Percentiles rank a stretch among this genome's conserved stretches.
These are phyloP conservation scores for Pammene fasciana DNA, from an alignment of 2,888 invertebrate species.

Conservation along the genomic window DNA sequence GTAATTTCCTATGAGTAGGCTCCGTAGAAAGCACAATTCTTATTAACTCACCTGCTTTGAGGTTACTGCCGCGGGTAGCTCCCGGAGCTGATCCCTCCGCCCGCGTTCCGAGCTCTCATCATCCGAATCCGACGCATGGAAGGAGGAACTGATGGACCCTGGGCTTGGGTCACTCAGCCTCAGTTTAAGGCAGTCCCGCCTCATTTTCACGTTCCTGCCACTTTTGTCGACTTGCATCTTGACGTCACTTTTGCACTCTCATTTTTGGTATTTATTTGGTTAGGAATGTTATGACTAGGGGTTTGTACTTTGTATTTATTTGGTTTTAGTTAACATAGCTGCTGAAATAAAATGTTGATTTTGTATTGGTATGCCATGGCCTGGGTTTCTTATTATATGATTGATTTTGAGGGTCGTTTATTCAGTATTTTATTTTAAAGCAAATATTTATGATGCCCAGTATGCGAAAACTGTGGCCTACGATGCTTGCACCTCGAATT, in stretches of 20 bases:
- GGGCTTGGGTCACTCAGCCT: slow-evolving; percentile 77
- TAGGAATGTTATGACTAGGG: slow-evolving; percentile 48
- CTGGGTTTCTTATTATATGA: background rate
- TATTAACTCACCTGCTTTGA: slow-evolving; percentile 61
- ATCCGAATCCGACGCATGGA: slow-evolving; percentile 75
- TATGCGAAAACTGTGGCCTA: too few species aligned
- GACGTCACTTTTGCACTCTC: slow-evolving; percentile 12
- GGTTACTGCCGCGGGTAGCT: slow-evolving; percentile 60
- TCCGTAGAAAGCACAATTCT: too few species aligned
- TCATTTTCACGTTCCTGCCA: slow-evolving; percentile 56
- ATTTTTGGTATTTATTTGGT: slow-evolving; percentile 49
- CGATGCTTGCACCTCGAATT: too few species aligned
- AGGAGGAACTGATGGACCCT: slow-evolving; percentile 62
- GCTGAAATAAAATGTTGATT: background rate
- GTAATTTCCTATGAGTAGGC: too few species aligned
- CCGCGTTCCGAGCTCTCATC: slow-evolving; percentile 70
- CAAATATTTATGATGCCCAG: too few species aligned
- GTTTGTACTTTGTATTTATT: slow-evolving; percentile 36
- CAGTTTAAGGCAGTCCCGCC: slow-evolving; percentile 75
- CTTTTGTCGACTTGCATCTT: slow-evolving; percentile 26
- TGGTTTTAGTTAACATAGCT: slow-evolving; percentile 13
- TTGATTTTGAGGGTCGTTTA: too few species aligned
- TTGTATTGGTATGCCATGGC: slow-evolving; percentile 13
- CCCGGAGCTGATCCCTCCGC: slow-evolving; percentile 58
- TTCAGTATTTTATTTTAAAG: too few species aligned